Base-by-base conservation (phyloP, 2,888 invertebrate species). In the Smittia aterrima region DNA sequence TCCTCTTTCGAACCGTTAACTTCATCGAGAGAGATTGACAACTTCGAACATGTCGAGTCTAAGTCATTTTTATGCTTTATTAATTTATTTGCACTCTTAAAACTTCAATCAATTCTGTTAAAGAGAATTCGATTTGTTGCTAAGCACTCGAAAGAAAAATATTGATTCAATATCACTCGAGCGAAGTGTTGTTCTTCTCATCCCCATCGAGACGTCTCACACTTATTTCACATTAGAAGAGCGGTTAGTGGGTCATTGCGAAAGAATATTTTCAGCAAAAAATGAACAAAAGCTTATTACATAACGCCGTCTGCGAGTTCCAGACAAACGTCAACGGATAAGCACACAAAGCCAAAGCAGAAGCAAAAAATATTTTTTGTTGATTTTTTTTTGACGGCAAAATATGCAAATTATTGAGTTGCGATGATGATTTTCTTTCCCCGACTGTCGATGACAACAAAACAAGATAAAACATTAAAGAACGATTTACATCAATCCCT, bases 261-360 rank as follows among this genome's bases (percentile, higher is more conserved):
- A 72, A 72, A 40, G 66, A 66, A 72, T 72, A 72, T 72, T 72
- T 72, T 72, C 58, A 72, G 72, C 32, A 66, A 54, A 70, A 27
- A 27, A 54, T 20, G 53, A 32, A 27, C 24, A n/a, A 64, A 64
- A 64, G 13, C 58, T 53, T 72, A 72, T 72, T 72, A 58, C 62
- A 72, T 72, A 72, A 72, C 38, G 25, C 16, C 9, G 70, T 64
- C 64, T 64, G 64, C 13, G 64, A 1, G 18, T 20, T 24, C 64
- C 27, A 64, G 64, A 24, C 25, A 27, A 64, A 4, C 58, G 22
- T 13, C 18, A 27, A 64, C 58, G 9, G 20, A 22, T 20, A 18
- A 58, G 4, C 7, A 64, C 25, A 27, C 64, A 64, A 6, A 25
- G 64, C 25, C 18, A 18, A 20, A 18, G 58, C 18, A 58, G 58